Percentiles rank a stretch among this genome's conserved stretches.
Conservation (phyloP, 2,113 vertebrate genomes). For the Ranitomeya imitator region DNA sequence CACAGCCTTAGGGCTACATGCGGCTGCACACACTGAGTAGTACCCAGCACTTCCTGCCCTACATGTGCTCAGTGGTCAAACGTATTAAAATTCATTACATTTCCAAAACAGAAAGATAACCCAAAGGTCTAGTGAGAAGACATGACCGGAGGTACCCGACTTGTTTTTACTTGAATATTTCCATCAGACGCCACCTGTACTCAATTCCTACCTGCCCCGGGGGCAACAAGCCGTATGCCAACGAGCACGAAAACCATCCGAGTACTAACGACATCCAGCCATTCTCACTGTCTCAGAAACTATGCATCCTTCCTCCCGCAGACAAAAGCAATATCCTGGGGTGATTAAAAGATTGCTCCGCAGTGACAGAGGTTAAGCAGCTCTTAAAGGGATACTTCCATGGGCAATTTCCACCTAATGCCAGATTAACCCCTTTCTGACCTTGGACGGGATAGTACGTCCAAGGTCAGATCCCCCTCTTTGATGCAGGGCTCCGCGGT, state of each 20-base stretch:
- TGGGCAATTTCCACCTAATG: conserved; percentile 19
- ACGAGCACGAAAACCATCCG: conserved; percentile 38
- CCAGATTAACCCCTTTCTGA: too few relatives aligned
- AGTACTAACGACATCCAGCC: conserved; percentile 31
- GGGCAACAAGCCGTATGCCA: conserved; percentile 28
- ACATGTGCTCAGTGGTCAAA: conserved; percentile 1
- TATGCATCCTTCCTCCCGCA: conserved; percentile 49
- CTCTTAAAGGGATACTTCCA: conserved; percentile 36
- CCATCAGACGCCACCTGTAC: conserved; percentile 34
- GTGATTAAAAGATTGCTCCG: conserved; percentile 41
- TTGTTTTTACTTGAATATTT: conserved; percentile 47
- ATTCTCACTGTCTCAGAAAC: conserved; percentile 46
- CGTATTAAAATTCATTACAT: conserved; percentile 7
- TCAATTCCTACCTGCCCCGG: conserved; percentile 13
- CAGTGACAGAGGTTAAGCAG: conserved; percentile 55
- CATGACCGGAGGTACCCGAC: conserved; percentile 20
- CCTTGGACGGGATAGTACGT: too few relatives aligned
- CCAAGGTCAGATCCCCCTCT: too few relatives aligned
- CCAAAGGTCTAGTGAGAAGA: conserved; percentile 17
- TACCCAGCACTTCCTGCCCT: neutral
- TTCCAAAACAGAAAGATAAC: conserved; percentile 33
- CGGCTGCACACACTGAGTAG: neutral
- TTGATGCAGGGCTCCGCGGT: too few relatives aligned
- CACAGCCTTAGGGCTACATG: too few relatives aligned
- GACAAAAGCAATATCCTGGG: conserved; percentile 52